These are phyloP conservation scores for Danionella cerebrum DNA, from an alignment of 2,113 vertebrate genomes.

Conservation along the genomic window DNA sequence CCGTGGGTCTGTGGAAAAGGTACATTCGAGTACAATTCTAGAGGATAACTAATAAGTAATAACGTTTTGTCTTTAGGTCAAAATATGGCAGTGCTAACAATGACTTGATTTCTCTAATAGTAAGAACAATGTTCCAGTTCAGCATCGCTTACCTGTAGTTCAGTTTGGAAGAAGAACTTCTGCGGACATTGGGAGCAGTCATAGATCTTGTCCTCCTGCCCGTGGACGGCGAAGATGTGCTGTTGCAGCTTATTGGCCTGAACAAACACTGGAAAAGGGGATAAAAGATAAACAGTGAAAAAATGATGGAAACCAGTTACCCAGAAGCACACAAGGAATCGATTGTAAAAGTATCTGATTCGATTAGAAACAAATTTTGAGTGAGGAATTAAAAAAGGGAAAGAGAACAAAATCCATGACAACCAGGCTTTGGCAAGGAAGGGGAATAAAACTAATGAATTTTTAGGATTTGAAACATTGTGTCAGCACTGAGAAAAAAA, in stretches of 20 bases:
- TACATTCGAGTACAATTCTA: no score
- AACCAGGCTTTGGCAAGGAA: background rate
- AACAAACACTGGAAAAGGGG: constrained; percentile 78
- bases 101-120: no score
- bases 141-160: constrained; percentile 94
- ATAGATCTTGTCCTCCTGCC: constrained; percentile 98
- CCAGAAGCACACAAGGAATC: background rate
- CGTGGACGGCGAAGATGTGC: constrained; percentile 96
- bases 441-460: constrained; percentile 17
- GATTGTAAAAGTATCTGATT: constrained; percentile 10
- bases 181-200: constrained; percentile 98
- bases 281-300: constrained; percentile 2
- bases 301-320: background rate
- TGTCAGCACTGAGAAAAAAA: constrained; percentile 1
- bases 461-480: constrained; percentile 8
- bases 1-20: no score
- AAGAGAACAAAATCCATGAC: background rate
- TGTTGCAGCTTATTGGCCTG: constrained; percentile 99
- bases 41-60: no score
- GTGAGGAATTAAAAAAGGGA: background rate
- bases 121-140: no score
- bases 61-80: no score
- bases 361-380: background rate
- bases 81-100: no score
- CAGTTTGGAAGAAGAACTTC: constrained; percentile 99